Percentiles rank a stretch among this genome's conserved stretches.
These are phyloP conservation scores for Aptenodytes forsteri DNA, from an alignment of 2,113 vertebrate genomes.

Conservation along the genomic window DNA sequence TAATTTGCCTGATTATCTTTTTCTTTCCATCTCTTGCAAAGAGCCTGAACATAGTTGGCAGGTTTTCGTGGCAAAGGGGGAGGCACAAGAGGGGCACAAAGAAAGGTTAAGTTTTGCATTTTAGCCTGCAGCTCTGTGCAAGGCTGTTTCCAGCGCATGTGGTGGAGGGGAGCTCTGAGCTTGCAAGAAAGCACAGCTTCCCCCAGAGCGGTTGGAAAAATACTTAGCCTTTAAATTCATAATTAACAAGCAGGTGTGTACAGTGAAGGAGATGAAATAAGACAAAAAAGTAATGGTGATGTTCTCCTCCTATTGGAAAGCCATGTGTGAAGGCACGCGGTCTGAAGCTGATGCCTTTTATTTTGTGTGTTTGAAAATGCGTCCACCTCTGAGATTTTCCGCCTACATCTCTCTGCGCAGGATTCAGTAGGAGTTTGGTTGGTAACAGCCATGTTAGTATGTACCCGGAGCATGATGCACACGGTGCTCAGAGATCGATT, in stretches of 20 bases:
- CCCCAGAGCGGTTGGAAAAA: neutral
- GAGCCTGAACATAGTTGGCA: neutral
- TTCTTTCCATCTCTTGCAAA: neutral
- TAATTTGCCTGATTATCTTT: neutral
- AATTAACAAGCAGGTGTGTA: neutral
- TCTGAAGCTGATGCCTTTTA: neutral
- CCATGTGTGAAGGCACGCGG: neutral
- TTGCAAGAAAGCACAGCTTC: neutral
- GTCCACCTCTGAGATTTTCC: neutral
- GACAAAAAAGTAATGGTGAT: neutral
- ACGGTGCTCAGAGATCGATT: neutral
- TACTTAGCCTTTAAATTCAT: neutral
- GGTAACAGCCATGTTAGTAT: neutral
- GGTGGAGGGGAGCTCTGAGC: neutral
- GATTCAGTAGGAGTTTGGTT: neutral
- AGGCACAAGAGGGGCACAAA: neutral
- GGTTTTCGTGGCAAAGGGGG: neutral
- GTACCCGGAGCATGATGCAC: fast-evolving
- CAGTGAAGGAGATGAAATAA: neutral
- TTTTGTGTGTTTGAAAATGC: neutral
- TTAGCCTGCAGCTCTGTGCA: neutral
- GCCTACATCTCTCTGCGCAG: neutral
- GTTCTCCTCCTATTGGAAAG: neutral
- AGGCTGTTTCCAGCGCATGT: neutral
- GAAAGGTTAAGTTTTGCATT: neutral